Conservation (phyloP, 2,113 vertebrate genomes). For the Jacana jacana region DNA sequence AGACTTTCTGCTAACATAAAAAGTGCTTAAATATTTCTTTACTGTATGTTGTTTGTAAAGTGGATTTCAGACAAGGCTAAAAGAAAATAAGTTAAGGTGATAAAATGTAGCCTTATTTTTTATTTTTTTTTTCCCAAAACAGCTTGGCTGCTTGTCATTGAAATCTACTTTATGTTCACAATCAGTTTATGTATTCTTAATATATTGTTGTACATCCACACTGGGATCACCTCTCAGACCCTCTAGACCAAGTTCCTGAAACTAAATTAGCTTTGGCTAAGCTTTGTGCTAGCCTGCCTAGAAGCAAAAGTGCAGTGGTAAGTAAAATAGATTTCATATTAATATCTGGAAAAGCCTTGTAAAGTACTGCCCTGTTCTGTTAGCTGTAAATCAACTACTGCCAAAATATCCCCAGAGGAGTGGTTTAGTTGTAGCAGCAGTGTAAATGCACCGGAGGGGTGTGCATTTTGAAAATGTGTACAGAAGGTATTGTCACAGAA, state of each 20-base stretch:
- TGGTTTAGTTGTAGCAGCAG: background rate
- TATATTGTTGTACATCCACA: background rate
- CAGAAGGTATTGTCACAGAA: background rate
- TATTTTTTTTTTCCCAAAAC: background rate
- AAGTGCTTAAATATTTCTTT: background rate
- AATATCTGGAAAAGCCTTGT: background rate
- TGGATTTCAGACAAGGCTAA: background rate
- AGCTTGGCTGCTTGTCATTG: background rate
- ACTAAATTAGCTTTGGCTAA: background rate
- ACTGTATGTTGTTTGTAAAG: background rate
- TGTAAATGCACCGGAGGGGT: background rate
- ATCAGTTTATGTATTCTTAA: background rate
- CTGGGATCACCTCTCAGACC: background rate
- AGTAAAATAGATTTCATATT: background rate
- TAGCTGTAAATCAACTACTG: background rate
- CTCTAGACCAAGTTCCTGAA: background rate
- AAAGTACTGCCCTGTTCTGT: background rate
- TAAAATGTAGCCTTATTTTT: background rate
- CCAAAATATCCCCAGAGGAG: background rate
- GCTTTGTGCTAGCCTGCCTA: background rate
- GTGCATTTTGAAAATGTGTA: background rate
- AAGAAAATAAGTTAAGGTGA: background rate
- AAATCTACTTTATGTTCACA: background rate
- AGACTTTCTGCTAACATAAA: background rate
- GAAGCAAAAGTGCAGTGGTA: background rate